A percentile compares a stretch with the other conserved stretches of the same genome.
These are phyloP conservation scores for Hirtodrosophila cameraria DNA, from an alignment of 2,888 invertebrate species.

Conservation along the genomic window DNA sequence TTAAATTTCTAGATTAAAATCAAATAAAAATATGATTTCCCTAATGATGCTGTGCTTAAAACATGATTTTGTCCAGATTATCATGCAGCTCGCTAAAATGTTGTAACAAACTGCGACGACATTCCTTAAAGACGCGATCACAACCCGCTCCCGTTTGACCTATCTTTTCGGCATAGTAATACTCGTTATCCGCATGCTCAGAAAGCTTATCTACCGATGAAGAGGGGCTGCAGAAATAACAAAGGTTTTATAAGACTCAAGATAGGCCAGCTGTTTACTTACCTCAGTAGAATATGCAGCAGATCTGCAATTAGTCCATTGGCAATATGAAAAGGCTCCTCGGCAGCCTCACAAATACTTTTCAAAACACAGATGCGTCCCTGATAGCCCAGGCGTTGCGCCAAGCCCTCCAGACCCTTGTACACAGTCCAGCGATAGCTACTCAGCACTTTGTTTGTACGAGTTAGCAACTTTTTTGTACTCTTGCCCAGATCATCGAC, in stretches of 20 bases:
- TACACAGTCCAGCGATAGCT: slow-evolving; percentile 82
- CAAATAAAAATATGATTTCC: too few species aligned
- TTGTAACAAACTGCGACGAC: slow-evolving; percentile 64
- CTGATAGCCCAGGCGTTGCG: slow-evolving; percentile 86
- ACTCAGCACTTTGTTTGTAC: slow-evolving; percentile 63
- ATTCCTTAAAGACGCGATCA: slow-evolving; percentile 77
- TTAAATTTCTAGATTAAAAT: too few species aligned
- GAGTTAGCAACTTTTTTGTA: slow-evolving; percentile 53
- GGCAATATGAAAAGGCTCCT: slow-evolving; percentile 88
- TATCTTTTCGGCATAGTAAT: slow-evolving; percentile 89
- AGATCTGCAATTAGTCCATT: slow-evolving; percentile 91
- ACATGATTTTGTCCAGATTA: slow-evolving; percentile 58
- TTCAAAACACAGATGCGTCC: slow-evolving; percentile 90
- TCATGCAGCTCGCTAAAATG: slow-evolving; percentile 65
- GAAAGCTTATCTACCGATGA: slow-evolving; percentile 88
- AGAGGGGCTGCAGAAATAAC: slow-evolving; percentile 88
- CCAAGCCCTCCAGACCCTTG: slow-evolving; percentile 77
- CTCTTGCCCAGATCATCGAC: slow-evolving; percentile 63
- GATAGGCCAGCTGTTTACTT: slow-evolving; percentile 81
- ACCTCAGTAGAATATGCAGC: slow-evolving; percentile 90
- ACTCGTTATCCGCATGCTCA: slow-evolving; percentile 89
- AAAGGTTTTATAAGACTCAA: not conserved
- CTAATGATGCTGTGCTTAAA: too few species aligned
- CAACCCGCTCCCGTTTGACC: slow-evolving; percentile 85
- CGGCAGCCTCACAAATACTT: slow-evolving; percentile 91